Conservation (phyloP, 2,113 vertebrate species). For the Lasiurus cinereus region DNA sequence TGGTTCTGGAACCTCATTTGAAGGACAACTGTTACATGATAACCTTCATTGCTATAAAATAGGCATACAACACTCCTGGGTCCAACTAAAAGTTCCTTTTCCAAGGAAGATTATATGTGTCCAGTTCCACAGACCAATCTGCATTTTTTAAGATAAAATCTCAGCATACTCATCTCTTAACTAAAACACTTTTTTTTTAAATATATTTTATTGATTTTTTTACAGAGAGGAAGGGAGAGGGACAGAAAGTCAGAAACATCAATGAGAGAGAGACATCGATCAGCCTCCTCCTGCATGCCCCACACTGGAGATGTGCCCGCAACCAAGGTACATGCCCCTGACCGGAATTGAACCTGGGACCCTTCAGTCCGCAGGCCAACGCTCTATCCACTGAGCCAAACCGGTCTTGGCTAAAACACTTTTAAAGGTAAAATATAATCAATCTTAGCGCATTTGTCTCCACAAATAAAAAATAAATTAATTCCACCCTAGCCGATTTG, state of each 20-base stretch:
- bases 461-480: conserved; percentile 54
- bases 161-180: not conserved
- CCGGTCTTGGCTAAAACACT: no score
- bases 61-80: not conserved
- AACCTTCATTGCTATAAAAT: not conserved
- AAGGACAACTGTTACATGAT: not conserved
- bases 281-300: no score
- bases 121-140: not conserved
- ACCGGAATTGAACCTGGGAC: no score
- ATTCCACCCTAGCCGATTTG: not conserved
- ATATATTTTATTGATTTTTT: no score
- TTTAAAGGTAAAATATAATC: conserved; percentile 27
- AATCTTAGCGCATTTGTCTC: not conserved
- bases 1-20: not conserved
- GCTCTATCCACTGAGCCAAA: no score
- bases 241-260: no score
- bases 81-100: not conserved
- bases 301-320: no score
- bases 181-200: not conserved
- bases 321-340: no score
- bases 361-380: no score
- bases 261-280: no score
- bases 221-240: no score
- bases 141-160: conserved; percentile 3
- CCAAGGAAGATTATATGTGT: not conserved